Base-by-base conservation (phyloP, 2,113 vertebrate species). In the Illadopsis cleaveri region DNA sequence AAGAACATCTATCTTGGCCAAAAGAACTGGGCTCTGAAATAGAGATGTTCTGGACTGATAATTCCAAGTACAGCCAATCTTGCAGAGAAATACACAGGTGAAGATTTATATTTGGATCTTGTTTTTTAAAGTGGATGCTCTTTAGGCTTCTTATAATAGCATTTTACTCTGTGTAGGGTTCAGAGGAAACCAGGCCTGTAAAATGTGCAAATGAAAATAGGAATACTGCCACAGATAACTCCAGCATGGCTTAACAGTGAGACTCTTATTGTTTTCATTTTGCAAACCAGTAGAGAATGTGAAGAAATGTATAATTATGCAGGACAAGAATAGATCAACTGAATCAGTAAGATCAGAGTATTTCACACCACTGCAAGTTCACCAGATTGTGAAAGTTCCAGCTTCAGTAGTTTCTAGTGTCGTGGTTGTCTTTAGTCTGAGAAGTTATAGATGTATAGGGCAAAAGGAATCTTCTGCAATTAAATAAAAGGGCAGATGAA, bases 31-130 rank as follows among this genome's bases (percentile, higher is more conserved):
- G 33, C 75, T 95, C 71, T 83, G 78, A 80, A 95, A 86, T 73
- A 81, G 64, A 93, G 94, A 94, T 93, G 82, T 94, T 91, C 82
- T 94, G 92, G 50, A 71, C 79, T 90, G 94, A 90, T 96, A 94
- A 94, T 88, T 80, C 38, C 22, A 57, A 88, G 68, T 75, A 37
- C 64, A 81, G 94, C 92, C 87, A 93, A 83, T 44, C 35, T 86
- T 92, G 50, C 24, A 37, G 54, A 86, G 33, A 80, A 91, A 45
- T 88, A 68, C 18, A 40, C 75, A 80, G 95, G 85, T 90, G 93
- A 83, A 86, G 75, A 88, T 94, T 93, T 87, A 68, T 81, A 23
- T 69, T 88, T 5, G 5, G 16, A 15, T 70, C 64, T 80, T 73
- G 14, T 72, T 95, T 38, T 86, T 90, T 90, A 57, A 90, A 89